Percentiles rank a stretch among this genome's conserved stretches.
Conservation (phyloP, 1,140 invertebrate species). For the Caenorhabditis brenneri region DNA sequence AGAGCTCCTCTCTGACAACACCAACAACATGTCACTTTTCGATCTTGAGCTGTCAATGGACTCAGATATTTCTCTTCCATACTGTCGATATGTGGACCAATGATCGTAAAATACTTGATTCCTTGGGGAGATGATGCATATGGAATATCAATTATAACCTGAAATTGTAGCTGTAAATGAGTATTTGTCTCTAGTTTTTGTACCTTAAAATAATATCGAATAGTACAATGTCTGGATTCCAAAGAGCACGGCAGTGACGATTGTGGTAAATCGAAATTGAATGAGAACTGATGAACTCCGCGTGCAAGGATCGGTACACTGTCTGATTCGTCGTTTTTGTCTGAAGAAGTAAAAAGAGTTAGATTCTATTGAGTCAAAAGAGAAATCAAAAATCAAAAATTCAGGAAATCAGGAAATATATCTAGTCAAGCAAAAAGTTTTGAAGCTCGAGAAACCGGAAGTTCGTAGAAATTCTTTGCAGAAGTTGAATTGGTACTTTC, state of each 20-base stretch:
- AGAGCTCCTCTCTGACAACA: slow-evolving; percentile 81
- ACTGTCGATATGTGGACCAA: slow-evolving; percentile 84
- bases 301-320: slow-evolving; percentile 74
- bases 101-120: slow-evolving; percentile 84
- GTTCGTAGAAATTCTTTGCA: neutral
- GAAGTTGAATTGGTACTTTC: too few species aligned
- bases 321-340: slow-evolving; percentile 62
- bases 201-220: slow-evolving; percentile 74
- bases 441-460: neutral
- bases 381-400: neutral
- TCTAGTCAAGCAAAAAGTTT: neutral
- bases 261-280: slow-evolving; percentile 81
- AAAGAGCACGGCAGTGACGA: slow-evolving; percentile 82
- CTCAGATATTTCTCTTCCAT: slow-evolving; percentile 85
- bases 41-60: slow-evolving; percentile 78
- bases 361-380: neutral
- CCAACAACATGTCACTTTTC: slow-evolving; percentile 79
- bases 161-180: slow-evolving; percentile 75
- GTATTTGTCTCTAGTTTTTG: slow-evolving; percentile 64
- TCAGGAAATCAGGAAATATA: neutral
- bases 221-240: slow-evolving; percentile 81
- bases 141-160: slow-evolving; percentile 82
- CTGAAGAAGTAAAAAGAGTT: slow-evolving; percentile 24
- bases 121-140: slow-evolving; percentile 84
- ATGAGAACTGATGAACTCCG: slow-evolving; percentile 80